A percentile compares a stretch with the other conserved stretches of the same genome.
Evolutionary conservation across 2,888 invertebrate genomes (phyloP).

Genomic region (Callosobruchus maculatus): DNA sequence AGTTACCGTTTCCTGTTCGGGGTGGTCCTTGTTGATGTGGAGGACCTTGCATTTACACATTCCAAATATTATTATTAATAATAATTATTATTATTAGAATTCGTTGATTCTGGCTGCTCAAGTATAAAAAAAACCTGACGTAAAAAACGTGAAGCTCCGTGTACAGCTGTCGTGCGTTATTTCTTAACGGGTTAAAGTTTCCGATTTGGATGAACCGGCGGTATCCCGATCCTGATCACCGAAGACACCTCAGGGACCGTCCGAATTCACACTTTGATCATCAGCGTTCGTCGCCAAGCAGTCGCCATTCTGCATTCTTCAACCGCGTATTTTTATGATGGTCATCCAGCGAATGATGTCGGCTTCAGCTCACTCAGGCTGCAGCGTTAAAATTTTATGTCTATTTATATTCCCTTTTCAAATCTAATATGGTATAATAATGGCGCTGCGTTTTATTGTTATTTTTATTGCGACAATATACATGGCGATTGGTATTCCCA

Average conservation of each 20-base stretch:
- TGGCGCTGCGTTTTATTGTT: slow-evolving; percentile 15
- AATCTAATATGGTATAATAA: slow-evolving; percentile 17
- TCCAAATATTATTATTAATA: too few relatives aligned
- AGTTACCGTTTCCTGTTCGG: too few relatives aligned
- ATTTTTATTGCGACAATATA: slow-evolving; percentile 17
- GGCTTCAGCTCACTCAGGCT: neutral
- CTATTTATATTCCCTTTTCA: slow-evolving; percentile 13
- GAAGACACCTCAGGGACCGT: neutral
- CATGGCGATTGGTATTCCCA: slow-evolving; percentile 4
- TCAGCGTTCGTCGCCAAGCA: neutral
- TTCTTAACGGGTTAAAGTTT: neutral
- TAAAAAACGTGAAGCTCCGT: too few relatives aligned
- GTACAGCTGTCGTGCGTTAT: neutral
- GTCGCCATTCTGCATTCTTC: neutral
- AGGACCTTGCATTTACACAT: too few relatives aligned
- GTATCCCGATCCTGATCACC: neutral
- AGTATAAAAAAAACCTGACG: too few relatives aligned
- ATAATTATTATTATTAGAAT: too few relatives aligned
- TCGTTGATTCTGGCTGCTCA: too few relatives aligned
- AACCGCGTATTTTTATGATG: neutral
- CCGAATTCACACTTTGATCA: neutral
- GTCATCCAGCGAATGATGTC: neutral
- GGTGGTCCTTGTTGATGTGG: too few relatives aligned
- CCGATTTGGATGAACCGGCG: neutral
- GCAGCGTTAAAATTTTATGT: slow-evolving; percentile 7